Percentiles rank a stretch among this genome's conserved stretches.
Evolutionary conservation across 2,888 invertebrate genomes (phyloP).

Genomic region (Drepanosiphum platanoidis): DNA sequence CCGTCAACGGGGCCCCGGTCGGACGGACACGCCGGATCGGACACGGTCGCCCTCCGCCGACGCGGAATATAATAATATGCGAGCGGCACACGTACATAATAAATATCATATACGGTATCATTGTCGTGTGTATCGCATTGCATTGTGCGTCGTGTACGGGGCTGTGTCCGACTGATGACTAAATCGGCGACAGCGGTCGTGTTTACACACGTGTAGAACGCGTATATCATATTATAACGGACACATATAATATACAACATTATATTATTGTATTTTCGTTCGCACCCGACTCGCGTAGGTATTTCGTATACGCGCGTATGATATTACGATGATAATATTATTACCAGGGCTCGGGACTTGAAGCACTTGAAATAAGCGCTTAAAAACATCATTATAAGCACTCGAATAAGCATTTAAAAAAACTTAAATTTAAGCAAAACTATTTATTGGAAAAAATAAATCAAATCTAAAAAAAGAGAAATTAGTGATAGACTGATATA

Average conservation of each 20-base stretch:
- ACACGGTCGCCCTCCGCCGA: constrained; percentile 45
- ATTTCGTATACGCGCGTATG: neutral
- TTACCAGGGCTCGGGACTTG: neutral
- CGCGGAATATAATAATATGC: constrained; percentile 13
- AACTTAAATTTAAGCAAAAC: too few species aligned
- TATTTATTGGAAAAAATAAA: too few species aligned
- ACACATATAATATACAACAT: too few species aligned
- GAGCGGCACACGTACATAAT: neutral
- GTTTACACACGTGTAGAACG: constrained; percentile 40
- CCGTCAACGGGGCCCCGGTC: constrained; percentile 3
- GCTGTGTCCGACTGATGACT: constrained; percentile 25
- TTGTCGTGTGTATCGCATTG: neutral
- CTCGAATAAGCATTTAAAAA: too few species aligned
- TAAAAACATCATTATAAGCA: too few species aligned
- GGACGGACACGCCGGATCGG: constrained; percentile 50
- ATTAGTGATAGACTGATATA: too few species aligned
- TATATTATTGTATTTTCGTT: neutral
- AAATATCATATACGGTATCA: neutral
- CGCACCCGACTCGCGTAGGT: neutral
- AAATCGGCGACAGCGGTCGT: constrained; percentile 24
- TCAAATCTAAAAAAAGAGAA: too few species aligned
- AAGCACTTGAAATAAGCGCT: too few species aligned
- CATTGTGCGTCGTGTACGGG: neutral
- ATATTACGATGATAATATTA: neutral
- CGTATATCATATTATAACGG: neutral